These are phyloP conservation scores for Aulostomus chinensis DNA, from an alignment of 2,797 vertebrate species.

Conservation along the genomic window DNA sequence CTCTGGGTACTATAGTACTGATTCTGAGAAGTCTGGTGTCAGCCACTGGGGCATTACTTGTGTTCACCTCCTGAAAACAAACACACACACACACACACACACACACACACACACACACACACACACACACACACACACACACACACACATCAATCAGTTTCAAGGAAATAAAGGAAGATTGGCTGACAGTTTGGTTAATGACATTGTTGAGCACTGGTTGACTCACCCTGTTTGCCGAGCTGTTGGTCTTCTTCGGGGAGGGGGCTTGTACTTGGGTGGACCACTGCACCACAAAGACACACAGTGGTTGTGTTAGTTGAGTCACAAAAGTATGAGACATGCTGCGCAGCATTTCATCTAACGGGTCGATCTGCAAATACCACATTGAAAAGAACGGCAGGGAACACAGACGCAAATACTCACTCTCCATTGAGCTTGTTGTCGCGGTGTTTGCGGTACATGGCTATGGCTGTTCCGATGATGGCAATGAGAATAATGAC, in stretches of 20 bases:
- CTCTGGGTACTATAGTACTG: constrained; percentile 40
- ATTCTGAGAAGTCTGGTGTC: no score
- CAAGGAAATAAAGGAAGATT: no score
- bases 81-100: constrained; percentile 5
- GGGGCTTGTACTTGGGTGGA: constrained; percentile 82
- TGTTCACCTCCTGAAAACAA: constrained; percentile 34
- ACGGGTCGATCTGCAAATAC: constrained; percentile 3
- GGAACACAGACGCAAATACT: no score
- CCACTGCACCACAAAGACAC: constrained; percentile 66
- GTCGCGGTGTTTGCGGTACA: constrained; percentile 63
- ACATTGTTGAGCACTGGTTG: background rate
- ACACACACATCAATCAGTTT: no score
- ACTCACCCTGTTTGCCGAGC: constrained; percentile 67
- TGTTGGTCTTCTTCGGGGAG: constrained; percentile 73
- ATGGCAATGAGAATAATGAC: constrained; percentile 73
- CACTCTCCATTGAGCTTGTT: constrained; percentile 64
- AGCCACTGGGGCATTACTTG: background rate
- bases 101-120: background rate
- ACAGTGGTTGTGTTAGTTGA: constrained; percentile 19
- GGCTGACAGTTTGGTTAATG: no score
- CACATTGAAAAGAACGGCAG: background rate
- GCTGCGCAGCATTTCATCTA: constrained; percentile 13
- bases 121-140: background rate
- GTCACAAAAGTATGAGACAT: no score
- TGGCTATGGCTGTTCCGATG: constrained; percentile 66